A percentile compares a stretch with the other conserved stretches of the same genome.
Conservation (phyloP, 2,888 invertebrate genomes). For the Aporophyla lueneburgensis region DNA sequence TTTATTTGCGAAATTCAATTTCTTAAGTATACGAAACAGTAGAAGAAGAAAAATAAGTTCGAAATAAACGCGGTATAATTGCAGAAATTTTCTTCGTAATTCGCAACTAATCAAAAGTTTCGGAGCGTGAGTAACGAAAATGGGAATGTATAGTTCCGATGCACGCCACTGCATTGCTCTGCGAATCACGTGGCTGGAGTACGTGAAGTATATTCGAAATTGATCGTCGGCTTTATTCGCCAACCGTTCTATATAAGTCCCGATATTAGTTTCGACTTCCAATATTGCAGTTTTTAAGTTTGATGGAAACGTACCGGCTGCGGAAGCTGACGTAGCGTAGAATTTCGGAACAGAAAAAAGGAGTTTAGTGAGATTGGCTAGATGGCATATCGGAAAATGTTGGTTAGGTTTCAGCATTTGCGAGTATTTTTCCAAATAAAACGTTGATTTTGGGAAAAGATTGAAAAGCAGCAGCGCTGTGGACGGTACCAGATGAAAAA, state of each 20-base stretch:
- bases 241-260: constrained; percentile 57
- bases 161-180: constrained; percentile 61
- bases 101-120: constrained; percentile 45
- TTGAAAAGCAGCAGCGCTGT: neutral
- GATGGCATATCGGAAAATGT: constrained; percentile 5
- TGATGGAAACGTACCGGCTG: constrained; percentile 51
- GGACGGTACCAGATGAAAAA: neutral
- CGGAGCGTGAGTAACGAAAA: constrained; percentile 35
- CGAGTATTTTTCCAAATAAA: neutral
- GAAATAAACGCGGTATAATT: constrained; percentile 34
- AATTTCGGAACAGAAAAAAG: constrained; percentile 42
- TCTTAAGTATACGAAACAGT: neutral
- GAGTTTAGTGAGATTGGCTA: constrained; percentile 19
- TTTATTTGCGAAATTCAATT: constrained; percentile 3
- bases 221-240: constrained; percentile 63
- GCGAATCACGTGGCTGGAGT: constrained; percentile 61
- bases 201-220: constrained; percentile 69
- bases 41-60: constrained; percentile 18
- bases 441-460: constrained; percentile 5
- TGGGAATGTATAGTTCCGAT: constrained; percentile 42
- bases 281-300: constrained; percentile 72
- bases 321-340: constrained; percentile 16
- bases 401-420: constrained; percentile 6
- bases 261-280: constrained; percentile 70
- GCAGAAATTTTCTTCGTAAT: constrained; percentile 20